These are phyloP conservation scores for Campaea margaritaria DNA, from an alignment of 2,888 invertebrate species.

Conservation along the genomic window DNA sequence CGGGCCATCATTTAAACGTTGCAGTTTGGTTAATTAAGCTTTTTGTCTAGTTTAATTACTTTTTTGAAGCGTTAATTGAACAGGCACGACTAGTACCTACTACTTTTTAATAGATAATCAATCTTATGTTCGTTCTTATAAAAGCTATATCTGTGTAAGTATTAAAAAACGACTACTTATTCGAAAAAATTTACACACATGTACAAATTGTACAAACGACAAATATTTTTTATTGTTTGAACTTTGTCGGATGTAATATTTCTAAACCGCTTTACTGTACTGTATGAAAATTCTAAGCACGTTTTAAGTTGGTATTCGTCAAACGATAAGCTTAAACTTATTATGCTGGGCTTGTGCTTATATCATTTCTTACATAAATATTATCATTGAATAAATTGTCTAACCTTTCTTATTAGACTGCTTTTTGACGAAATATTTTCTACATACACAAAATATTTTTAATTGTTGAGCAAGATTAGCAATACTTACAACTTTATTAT, in stretches of 20 bases:
- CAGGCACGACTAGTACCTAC: too few relatives aligned
- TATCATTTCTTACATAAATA: not conserved
- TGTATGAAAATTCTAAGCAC: slow-evolving; percentile 41
- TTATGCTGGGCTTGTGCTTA: slow-evolving; percentile 38
- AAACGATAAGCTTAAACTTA: slow-evolving; percentile 43
- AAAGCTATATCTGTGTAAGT: not conserved
- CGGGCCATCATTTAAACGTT: slow-evolving; percentile 50
- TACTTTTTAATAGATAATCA: too few relatives aligned
- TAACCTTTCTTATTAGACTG: too few relatives aligned
- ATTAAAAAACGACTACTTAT: not conserved
- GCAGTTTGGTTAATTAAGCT: slow-evolving; percentile 23
- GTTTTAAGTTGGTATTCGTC: slow-evolving; percentile 48
- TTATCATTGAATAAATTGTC: too few relatives aligned
- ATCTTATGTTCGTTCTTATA: too few relatives aligned
- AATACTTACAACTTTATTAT: too few relatives aligned
- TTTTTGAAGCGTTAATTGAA: slow-evolving; percentile 2
- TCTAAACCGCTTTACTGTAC: slow-evolving; percentile 7
- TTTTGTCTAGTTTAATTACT: slow-evolving; percentile 14
- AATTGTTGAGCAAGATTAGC: too few relatives aligned
- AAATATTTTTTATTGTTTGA: not conserved
- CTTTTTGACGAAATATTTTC: too few relatives aligned
- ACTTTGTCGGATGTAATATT: slow-evolving; percentile 19
- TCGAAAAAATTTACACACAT: not conserved
- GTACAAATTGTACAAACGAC: not conserved
- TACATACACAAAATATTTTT: too few relatives aligned